A percentile compares a stretch with the other conserved stretches of the same genome.
Evolutionary conservation across 2,888 invertebrate genomes (phyloP).

Genomic region (Uropetala carovei): DNA sequence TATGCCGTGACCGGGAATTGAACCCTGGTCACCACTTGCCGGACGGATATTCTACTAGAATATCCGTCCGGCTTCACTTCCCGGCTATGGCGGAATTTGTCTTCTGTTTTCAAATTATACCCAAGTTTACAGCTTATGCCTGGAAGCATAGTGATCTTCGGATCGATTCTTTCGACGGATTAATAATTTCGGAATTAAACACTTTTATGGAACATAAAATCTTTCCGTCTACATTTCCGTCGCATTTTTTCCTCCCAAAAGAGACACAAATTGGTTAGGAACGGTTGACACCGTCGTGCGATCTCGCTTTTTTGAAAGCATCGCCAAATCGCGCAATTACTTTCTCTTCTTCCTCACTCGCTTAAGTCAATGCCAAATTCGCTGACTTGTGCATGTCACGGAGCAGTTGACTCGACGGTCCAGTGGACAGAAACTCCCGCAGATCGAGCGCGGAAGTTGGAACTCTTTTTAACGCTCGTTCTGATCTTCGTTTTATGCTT

Average conservation of each 20-base stretch:
- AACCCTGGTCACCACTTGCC: no score
- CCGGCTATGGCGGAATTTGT: no score
- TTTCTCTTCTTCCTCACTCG: not conserved
- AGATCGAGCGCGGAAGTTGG: not conserved
- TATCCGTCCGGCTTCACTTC: no score
- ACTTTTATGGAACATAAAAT: not conserved
- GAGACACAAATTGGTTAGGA: not conserved
- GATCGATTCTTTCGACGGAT: no score
- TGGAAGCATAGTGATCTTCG: no score
- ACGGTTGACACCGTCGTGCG: not conserved
- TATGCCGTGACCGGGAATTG: no score
- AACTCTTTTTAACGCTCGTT: no score
- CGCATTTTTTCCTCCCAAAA: constrained; percentile 19
- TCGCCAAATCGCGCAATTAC: constrained; percentile 3
- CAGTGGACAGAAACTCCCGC: not conserved
- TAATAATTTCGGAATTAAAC: not conserved
- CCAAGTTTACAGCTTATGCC: no score
- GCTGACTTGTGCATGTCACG: not conserved
- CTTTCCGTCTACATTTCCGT: not conserved
- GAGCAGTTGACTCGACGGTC: not conserved
- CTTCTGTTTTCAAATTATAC: no score
- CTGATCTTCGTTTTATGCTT: no score
- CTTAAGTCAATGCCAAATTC: not conserved
- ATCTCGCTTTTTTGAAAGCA: constrained; percentile 22
- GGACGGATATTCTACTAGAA: no score